Percentiles rank a stretch among this genome's conserved stretches.
phyloP scores from a whole-genome alignment of 2,797 vertebrate species.

The Micromesistius poutassou region DNA sequence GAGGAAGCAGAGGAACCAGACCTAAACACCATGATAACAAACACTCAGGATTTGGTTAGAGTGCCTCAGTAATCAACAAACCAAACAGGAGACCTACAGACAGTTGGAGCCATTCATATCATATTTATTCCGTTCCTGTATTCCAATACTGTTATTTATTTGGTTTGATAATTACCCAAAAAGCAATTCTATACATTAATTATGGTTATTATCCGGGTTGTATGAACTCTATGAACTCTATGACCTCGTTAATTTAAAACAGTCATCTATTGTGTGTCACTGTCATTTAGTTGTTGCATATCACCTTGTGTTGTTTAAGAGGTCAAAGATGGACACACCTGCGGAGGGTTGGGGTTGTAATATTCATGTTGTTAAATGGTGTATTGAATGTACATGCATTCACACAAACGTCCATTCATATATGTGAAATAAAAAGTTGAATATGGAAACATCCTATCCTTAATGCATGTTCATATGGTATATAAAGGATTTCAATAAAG shows the following conservation, averaged over 20 bases:
- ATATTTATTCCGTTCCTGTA: not conserved
- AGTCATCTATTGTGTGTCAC: not conserved
- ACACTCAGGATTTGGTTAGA: not conserved
- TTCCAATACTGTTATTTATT: not conserved
- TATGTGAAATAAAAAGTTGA: not conserved
- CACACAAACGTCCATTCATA: not conserved
- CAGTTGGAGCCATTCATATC: not conserved
- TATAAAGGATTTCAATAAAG: not conserved
- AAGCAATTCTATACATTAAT: not conserved
- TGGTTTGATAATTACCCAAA: not conserved
- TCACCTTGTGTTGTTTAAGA: not conserved
- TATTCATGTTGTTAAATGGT: not conserved
- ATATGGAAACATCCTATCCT: not conserved
- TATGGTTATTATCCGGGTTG: not conserved
- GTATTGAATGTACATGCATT: not conserved
- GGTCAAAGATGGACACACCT: not conserved
- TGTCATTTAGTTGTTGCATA: not conserved
- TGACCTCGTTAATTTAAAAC: not conserved
- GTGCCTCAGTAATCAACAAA: not conserved
- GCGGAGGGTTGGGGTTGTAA: not conserved
- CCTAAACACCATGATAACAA: constrained; percentile 11
- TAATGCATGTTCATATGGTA: too few species aligned
- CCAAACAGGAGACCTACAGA: not conserved
- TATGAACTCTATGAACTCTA: not conserved
- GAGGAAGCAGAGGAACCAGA: constrained; percentile 3